Conservation (phyloP, 2,888 invertebrate genomes). For the Thyatira batis region DNA sequence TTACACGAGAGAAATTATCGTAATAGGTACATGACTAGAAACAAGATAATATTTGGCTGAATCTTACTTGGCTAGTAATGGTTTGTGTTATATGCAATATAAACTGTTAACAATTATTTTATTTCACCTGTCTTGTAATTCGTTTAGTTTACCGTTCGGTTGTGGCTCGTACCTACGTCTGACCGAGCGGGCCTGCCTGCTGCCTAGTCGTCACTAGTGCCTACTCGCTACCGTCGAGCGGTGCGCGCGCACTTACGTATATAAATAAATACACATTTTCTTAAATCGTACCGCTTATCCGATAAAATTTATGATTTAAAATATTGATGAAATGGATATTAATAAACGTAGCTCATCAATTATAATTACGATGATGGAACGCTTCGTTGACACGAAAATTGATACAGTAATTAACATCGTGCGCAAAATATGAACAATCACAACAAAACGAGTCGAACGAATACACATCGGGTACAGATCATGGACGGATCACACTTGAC, state of each 20-base stretch:
- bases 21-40: conserved; percentile 36
- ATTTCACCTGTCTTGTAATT: conserved; percentile 70
- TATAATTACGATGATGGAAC: background rate
- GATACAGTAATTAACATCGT: background rate
- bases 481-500: conserved; percentile 67
- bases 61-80: conserved; percentile 31
- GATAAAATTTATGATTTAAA: background rate
- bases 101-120: conserved; percentile 43
- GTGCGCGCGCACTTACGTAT: background rate
- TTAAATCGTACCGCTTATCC: background rate
- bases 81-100: conserved; percentile 30
- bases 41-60: conserved; percentile 38
- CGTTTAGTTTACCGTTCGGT: conserved; percentile 56
- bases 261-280: background rate
- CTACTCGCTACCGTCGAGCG: background rate
- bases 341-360: background rate
- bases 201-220: no score
- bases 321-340: background rate
- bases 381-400: background rate
- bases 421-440: background rate
- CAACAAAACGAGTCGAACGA: conserved; percentile 7
- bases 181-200: background rate
- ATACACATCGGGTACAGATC: conserved; percentile 37
- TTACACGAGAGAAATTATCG: conserved; percentile 41
- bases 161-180: conserved; percentile 3